Percentiles rank a stretch among this genome's conserved stretches.
phyloP scores from a whole-genome alignment of 2,888 invertebrate genomes.

The Habroteleia sp. region DNA sequence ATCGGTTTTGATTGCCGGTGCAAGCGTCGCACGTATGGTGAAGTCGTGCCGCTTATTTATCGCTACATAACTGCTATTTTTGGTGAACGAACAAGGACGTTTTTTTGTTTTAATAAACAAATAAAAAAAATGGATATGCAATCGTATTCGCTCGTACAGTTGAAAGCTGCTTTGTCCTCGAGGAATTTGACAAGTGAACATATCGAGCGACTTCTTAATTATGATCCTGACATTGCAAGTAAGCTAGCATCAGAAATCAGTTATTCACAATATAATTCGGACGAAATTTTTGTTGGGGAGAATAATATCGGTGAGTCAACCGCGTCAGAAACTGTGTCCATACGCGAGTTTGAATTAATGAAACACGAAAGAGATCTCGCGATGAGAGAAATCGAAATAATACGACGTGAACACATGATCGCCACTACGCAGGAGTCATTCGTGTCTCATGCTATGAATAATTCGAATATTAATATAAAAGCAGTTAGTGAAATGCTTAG shows the following conservation, averaged over 20 bases:
- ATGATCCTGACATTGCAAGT: slow-evolving; percentile 19
- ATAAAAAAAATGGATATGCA: background rate
- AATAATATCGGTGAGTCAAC: background rate
- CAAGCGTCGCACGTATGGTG: no score
- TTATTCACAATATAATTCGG: background rate
- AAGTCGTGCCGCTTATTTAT: no score
- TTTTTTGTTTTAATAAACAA: no score
- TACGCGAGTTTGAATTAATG: background rate
- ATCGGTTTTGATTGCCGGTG: no score
- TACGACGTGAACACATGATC: background rate
- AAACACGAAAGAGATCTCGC: background rate
- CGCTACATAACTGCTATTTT: no score
- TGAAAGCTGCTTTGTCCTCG: background rate
- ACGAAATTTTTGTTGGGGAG: background rate
- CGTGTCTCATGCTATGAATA: background rate
- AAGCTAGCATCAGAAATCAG: background rate
- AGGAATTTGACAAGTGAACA: background rate
- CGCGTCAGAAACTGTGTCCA: background rate
- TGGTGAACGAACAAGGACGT: no score
- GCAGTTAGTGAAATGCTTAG: slow-evolving; percentile 52
- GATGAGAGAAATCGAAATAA: background rate
- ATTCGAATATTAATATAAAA: slow-evolving; percentile 7
- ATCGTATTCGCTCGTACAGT: background rate
- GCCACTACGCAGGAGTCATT: background rate
- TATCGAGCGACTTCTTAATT: background rate